Evolutionary conservation across 53 echinoderm and acorn worm genomes (phyloP), one percentile per base, ranked within the genome.

Genomic region (Arbacia lixula): DNA sequence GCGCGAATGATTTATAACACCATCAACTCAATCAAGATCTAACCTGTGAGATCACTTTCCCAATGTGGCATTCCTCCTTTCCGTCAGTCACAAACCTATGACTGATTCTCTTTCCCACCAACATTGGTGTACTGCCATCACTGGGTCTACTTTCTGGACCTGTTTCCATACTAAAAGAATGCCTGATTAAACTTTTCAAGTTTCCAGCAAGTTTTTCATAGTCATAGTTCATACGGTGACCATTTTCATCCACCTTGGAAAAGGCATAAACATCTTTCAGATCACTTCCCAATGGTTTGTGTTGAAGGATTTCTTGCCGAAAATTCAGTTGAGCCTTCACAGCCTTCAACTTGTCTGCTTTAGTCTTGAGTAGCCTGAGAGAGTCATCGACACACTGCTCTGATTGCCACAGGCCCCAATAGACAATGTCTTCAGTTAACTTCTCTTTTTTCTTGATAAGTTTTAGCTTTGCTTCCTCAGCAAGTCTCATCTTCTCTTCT

Each of bases 331-430:
- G 81, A 33, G 88, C 83, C 40, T 82, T 71, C 30, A 87, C n/a
- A 11, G 71, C 81, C 49, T 81, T 68, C 67, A 79, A 3, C 32
- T 82, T 87, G 43, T 87, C 71, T 36, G 81, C 20, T 58, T 37
- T 71, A 46, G 56, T 87, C 21, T 67, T 36, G 31, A 82, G 30
- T 17, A 3, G 16, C n/a, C 34, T 64, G 51, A 52, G 35, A 38
- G 56, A 16, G 24, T 50, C 43, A 80, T 81, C 82, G 11, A 68
- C 82, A 34, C 67, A 26, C n/a, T 78, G 58, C 14, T 82, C 60
- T 27, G 55, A 39, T 46, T 87, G 82, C 84, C 84, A 88, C 40
- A 88, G 62, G 72, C 88, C 88, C 83, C 84, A 88, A 50, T 84
- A 51, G 17, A 88, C 55, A 6, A 88, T 68, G 40, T 87, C 72